phyloP scores from a whole-genome alignment of 2,797 vertebrate genomes.

The Alcedo quadribrachys region DNA sequence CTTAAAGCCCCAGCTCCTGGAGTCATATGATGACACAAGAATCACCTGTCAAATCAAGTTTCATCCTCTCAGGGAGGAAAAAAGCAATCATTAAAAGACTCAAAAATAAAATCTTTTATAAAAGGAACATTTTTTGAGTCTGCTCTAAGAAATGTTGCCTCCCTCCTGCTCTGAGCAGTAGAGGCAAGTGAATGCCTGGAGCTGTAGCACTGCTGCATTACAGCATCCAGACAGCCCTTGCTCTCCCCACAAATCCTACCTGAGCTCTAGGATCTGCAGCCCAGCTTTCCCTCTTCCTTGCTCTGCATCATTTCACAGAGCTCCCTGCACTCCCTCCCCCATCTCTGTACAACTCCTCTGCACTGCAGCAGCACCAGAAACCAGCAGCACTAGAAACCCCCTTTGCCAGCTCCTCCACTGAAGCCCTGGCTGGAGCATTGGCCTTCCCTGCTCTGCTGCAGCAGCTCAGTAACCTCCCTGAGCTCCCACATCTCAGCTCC shows the following conservation, averaged over 20 bases:
- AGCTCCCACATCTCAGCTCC: background rate
- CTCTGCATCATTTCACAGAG: constrained; percentile 12
- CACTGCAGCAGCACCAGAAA: constrained; percentile 43
- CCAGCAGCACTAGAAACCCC: background rate
- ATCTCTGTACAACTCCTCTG: constrained; percentile 15
- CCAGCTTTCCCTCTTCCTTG: constrained; percentile 27
- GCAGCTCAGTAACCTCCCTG: background rate
- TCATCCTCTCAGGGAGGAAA: background rate
- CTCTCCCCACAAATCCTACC: background rate
- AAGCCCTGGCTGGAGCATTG: background rate
- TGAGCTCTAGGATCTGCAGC: constrained; percentile 42
- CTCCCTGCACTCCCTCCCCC: constrained; percentile 22
- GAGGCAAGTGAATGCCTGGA: background rate
- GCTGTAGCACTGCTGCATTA: background rate
- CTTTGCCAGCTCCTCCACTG: background rate
- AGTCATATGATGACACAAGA: background rate
- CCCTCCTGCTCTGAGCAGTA: background rate
- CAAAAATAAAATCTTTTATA: background rate
- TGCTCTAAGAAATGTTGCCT: background rate
- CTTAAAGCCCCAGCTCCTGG: background rate
- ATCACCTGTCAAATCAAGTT: background rate
- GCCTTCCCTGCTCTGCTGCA: background rate
- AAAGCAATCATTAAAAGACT: background rate
- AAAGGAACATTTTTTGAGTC: background rate
- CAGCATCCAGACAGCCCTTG: background rate